Evolutionary conservation across 2,797 vertebrate genomes (phyloP), one percentile per base, ranked within the genome.

Genomic region (Chrosomus eos): DNA sequence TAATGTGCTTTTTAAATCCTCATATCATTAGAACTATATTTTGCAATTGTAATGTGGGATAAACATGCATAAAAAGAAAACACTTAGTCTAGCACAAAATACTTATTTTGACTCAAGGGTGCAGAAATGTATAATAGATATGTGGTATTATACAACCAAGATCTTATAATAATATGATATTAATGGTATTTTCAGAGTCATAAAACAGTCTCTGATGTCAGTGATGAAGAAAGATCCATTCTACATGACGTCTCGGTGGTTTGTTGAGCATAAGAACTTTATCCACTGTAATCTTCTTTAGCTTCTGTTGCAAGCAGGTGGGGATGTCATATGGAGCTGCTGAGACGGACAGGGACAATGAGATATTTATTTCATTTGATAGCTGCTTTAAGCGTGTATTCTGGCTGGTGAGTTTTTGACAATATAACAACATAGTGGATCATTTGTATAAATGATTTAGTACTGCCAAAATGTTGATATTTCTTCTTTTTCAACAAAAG

Each of bases 271-370:
- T 95, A 96, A 96, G 95, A 94, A 91, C 95, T 91, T 96, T 94
- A 95, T 94, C 94, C 92, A 88, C 90, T 38, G 89, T 95, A 96
- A 96, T 95, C 95, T 93, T 94, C 94, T 95, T 95, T 94, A 93
- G 93, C 93, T 92, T 95, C 94, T 95, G 94, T 92, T 91, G 28
- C 90, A 87, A 70, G 90, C 93, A 94, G 92, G 94, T 94, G 93
- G 92, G 88, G 88, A 88, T 86, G 78, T 88, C 89, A 91, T 88
- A 93, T 90, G 88, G 68, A 87, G 74, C 60, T 33, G 45, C 23
- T 62, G 36, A 68, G 67, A 60, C 38, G 48, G 4, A 74, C 48
- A 11, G 75, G 23, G 87, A 85, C 67, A 70, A 81, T 73, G 86
- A 31, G 81, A 81, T 81, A 82, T 26, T 10, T 14, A 6, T 31